These are phyloP conservation scores for Lottia scabra DNA, from an alignment of 2,888 invertebrate species.

Conservation along the genomic window DNA sequence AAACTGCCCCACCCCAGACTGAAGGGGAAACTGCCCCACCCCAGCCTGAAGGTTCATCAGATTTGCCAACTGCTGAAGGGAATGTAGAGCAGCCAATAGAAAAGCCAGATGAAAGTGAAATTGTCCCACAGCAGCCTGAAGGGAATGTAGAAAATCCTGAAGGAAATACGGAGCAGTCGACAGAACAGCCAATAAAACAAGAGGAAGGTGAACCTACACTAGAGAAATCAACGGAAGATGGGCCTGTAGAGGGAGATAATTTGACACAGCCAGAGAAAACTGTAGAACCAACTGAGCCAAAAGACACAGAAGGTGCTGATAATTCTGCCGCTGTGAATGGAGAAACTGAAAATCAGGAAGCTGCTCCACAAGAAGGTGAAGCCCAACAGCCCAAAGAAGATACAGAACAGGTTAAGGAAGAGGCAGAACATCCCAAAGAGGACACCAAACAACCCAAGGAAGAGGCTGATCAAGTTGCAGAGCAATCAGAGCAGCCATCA, in stretches of 20 bases:
- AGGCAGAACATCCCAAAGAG: background rate
- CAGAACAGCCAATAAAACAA: background rate
- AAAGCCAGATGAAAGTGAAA: background rate
- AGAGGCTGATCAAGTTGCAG: no score
- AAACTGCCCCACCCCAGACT: background rate
- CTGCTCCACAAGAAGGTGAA: conserved; percentile 8
- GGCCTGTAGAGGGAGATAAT: background rate
- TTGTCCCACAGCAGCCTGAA: background rate
- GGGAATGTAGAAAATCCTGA: background rate
- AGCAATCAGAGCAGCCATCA: no score
- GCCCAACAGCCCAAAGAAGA: background rate
- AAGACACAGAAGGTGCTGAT: background rate
- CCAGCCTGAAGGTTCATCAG: background rate
- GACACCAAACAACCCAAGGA: conserved; percentile 5
- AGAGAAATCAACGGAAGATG: conserved; percentile 12
- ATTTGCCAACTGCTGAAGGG: no score
- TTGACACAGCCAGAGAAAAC: background rate
- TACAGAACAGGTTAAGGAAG: background rate
- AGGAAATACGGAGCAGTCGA: background rate
- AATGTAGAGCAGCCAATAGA: background rate
- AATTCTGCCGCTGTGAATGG: no score
- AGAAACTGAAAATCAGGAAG: conserved; percentile 2
- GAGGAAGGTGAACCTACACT: conserved; percentile 9
- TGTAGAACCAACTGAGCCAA: background rate
- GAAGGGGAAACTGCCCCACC: background rate